Evolutionary conservation across 2,113 vertebrate genomes (phyloP).

Genomic region (Brienomyrus longianalis): DNA sequence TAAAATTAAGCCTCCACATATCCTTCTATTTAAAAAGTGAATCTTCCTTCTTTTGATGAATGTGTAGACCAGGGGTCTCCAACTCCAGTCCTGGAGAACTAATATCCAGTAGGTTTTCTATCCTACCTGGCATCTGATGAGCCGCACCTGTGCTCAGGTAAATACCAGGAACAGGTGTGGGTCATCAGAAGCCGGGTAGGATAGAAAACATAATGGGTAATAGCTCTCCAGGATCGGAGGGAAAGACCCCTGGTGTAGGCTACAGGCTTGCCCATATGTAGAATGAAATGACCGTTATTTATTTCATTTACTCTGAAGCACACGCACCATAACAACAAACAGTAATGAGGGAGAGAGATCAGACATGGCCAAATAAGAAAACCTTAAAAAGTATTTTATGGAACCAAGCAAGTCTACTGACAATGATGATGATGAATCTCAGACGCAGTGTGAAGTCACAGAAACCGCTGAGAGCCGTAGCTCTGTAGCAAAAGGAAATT

Average conservation of each 20-base stretch:
- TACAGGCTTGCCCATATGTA: background rate
- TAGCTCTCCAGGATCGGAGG: too few relatives aligned
- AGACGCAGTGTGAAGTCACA: background rate
- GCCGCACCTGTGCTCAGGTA: too few relatives aligned
- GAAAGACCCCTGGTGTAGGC: background rate
- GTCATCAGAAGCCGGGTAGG: too few relatives aligned
- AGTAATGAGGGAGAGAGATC: background rate
- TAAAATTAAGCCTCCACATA: background rate
- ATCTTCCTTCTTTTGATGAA: background rate
- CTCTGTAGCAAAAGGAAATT: background rate
- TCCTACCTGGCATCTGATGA: too few relatives aligned
- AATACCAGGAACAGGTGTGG: too few relatives aligned
- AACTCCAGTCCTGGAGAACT: too few relatives aligned
- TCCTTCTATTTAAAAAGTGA: background rate
- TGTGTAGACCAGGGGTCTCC: background rate
- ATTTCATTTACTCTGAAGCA: background rate
- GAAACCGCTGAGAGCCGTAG: background rate
- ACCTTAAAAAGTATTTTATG: background rate
- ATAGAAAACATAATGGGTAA: too few relatives aligned
- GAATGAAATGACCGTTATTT: background rate
- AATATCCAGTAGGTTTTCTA: too few relatives aligned
- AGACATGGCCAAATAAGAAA: background rate
- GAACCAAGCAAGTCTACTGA: background rate
- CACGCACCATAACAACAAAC: background rate
- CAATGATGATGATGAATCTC: background rate